These are phyloP conservation scores for Tenualosa thibaudeaui DNA, from an alignment of 2,797 vertebrate species.

Conservation along the genomic window DNA sequence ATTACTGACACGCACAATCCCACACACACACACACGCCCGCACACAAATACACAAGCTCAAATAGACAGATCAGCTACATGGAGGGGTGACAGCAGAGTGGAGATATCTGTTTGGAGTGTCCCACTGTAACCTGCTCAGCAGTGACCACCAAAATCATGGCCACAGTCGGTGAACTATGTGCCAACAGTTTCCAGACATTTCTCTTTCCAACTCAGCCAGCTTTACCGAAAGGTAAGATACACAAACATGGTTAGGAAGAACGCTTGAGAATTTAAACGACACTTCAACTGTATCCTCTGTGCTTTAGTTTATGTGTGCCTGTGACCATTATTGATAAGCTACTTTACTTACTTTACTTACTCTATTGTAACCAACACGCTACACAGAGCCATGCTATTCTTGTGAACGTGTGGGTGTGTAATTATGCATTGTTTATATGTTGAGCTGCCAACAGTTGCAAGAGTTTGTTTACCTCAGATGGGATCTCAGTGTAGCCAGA, in stretches of 20 bases:
- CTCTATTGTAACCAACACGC: not conserved
- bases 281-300: not conserved
- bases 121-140: conserved; percentile 12
- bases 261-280: not conserved
- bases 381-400: not conserved
- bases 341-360: not conserved
- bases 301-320: not conserved
- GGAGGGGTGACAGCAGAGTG: not conserved
- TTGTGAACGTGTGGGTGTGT: not conserved
- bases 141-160: conserved; percentile 67
- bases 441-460: not conserved
- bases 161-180: conserved; percentile 84
- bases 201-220: conserved; percentile 73
- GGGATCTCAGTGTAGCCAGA: not conserved
- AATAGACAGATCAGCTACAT: conserved; percentile 2
- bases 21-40: conserved; percentile 13
- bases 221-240: conserved; percentile 73
- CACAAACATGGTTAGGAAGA: not conserved
- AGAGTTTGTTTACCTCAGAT: not conserved
- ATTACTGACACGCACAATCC: conserved; percentile 46
- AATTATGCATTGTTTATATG: not conserved
- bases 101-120: not conserved
- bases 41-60: not conserved
- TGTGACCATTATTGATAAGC: not conserved
- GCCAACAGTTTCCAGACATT: conserved; percentile 85